These are phyloP conservation scores for Tetropium fuscum DNA, from an alignment of 2,888 invertebrate genomes.

Conservation along the genomic window DNA sequence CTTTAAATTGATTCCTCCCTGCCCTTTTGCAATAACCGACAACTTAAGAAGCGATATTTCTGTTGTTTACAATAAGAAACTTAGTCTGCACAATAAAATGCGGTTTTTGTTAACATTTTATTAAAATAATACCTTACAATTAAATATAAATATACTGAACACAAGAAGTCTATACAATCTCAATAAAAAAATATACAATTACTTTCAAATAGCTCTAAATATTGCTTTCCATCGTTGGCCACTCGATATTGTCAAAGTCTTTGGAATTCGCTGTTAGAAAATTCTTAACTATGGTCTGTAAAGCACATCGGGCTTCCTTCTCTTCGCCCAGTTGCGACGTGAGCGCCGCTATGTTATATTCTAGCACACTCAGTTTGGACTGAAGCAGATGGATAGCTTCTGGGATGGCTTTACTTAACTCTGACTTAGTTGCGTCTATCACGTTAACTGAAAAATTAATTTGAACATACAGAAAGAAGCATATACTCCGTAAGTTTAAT, in stretches of 20 bases:
- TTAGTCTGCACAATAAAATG: not conserved
- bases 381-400: conserved; percentile 53
- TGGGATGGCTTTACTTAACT: conserved; percentile 49
- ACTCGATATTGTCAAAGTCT: conserved; percentile 61
- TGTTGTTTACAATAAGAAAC: no score
- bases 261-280: conserved; percentile 54
- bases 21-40: not conserved
- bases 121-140: conserved; percentile 11
- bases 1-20: not conserved
- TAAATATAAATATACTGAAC: conserved; percentile 25
- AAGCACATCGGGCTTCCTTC: conserved; percentile 58
- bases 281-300: conserved; percentile 53
- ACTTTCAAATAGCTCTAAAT: conserved; percentile 39
- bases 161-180: conserved; percentile 11
- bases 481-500: no score
- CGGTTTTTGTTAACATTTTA: conserved; percentile 8
- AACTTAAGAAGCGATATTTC: not conserved
- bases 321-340: conserved; percentile 62
- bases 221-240: conserved; percentile 59
- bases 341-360: conserved; percentile 59
- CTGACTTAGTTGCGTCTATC: conserved; percentile 51
- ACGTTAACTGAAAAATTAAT: conserved; percentile 51
- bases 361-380: conserved; percentile 58
- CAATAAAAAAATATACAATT: conserved; percentile 4
- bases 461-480: conserved; percentile 1